These are phyloP conservation scores for Oryzias dopingdopingensis DNA, from an alignment of 2,797 vertebrate genomes.

Conservation along the genomic window DNA sequence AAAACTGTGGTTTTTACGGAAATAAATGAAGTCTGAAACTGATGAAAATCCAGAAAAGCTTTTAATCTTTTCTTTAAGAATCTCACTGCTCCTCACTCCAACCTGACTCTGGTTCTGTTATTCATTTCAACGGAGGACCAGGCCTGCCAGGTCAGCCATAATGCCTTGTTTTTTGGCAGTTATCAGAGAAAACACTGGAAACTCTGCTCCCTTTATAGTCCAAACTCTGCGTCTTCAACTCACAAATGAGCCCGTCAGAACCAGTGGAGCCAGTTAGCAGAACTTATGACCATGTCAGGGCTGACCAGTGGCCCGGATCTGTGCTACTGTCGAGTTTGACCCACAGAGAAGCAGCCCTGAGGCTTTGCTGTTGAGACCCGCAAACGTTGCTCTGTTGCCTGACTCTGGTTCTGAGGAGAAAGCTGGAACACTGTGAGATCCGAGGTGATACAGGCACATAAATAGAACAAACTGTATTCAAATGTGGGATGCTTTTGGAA, in stretches of 20 bases:
- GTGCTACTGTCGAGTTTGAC: constrained; percentile 71
- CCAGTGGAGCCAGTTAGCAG: constrained; percentile 58
- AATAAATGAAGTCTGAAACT: not conserved
- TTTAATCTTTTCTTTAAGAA: no score
- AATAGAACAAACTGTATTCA: constrained; percentile 36
- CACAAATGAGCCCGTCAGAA: constrained; percentile 67
- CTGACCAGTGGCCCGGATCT: constrained; percentile 42
- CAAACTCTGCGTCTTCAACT: constrained; percentile 56
- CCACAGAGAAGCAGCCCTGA: constrained; percentile 59
- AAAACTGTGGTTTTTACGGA: constrained; percentile 14
- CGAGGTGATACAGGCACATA: constrained; percentile 14
- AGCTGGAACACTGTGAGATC: constrained; percentile 14
- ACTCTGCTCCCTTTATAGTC: constrained; percentile 55
- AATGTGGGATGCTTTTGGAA: constrained; percentile 23
- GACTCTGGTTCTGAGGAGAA: constrained; percentile 10
- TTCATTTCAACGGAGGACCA: no score
- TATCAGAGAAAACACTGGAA: constrained; percentile 63
- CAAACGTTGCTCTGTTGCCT: constrained; percentile 26
- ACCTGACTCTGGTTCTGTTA: no score
- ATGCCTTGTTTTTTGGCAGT: constrained; percentile 31
- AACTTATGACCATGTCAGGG: constrained; percentile 67
- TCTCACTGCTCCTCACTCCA: no score
- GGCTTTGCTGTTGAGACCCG: constrained; percentile 58
- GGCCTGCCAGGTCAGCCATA: not conserved
- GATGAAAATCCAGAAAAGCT: no score